Percentiles rank a stretch among this genome's conserved stretches.
These are phyloP conservation scores for Peromyscus nudipes DNA, from an alignment of 2,797 vertebrate genomes.

Conservation along the genomic window DNA sequence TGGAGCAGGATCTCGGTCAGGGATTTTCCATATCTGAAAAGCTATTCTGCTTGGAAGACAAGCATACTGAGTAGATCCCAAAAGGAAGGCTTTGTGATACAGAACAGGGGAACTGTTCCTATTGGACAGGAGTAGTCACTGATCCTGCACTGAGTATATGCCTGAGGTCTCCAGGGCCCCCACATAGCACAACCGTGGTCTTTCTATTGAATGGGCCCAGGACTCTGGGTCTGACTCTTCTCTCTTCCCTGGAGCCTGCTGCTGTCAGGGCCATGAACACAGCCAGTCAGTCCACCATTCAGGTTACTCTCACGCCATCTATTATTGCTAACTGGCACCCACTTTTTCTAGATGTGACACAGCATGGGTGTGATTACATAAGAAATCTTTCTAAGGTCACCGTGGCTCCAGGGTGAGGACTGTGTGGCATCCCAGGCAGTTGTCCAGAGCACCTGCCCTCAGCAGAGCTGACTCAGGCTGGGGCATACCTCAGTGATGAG, in stretches of 20 bases:
- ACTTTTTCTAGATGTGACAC: not conserved
- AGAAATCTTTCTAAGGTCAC: not conserved
- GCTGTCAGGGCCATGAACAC: not conserved
- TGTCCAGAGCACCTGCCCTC: too few relatives aligned
- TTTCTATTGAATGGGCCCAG: too few relatives aligned
- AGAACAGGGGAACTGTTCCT: not conserved
- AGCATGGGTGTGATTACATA: not conserved
- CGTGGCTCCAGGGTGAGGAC: not conserved
- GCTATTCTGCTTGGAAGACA: not conserved
- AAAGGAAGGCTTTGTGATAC: not conserved
- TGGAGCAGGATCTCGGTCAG: not conserved
- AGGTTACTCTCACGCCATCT: not conserved
- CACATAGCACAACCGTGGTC: not conserved
- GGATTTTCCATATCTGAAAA: not conserved
- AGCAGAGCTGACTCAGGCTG: not conserved
- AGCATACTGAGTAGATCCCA: not conserved
- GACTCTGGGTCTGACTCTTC: not conserved
- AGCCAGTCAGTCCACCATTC: too few relatives aligned
- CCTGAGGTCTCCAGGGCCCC: too few relatives aligned
- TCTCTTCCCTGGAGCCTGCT: not conserved
- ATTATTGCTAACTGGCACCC: not conserved
- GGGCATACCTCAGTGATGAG: not conserved
- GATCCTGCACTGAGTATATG: accelerated
- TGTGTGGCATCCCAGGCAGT: not conserved
- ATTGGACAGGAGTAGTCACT: too few relatives aligned